These are phyloP conservation scores for Sceliomorpha sp. DNA, from an alignment of 2,888 invertebrate species.

Conservation along the genomic window DNA sequence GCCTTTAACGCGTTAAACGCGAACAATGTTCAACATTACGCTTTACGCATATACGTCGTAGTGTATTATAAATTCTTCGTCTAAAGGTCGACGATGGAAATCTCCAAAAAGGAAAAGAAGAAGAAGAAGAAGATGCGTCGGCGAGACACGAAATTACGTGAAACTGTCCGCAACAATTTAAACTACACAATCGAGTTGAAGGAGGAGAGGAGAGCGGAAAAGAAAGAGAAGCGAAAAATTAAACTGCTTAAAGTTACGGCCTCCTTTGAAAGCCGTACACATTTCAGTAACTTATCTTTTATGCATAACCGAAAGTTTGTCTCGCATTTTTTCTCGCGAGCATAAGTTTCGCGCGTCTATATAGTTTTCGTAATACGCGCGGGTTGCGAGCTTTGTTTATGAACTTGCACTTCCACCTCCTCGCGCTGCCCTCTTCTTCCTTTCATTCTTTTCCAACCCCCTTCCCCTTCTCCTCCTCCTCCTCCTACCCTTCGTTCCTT, in stretches of 20 bases:
- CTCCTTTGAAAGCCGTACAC: conserved; percentile 33
- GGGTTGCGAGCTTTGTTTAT: conserved; percentile 44
- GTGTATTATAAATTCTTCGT: too few relatives aligned
- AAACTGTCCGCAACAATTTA: conserved; percentile 4
- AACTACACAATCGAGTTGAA: conserved; percentile 15
- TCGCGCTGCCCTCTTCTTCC: conserved; percentile 3
- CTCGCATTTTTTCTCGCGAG: conserved; percentile 37
- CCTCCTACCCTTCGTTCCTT: conserved; percentile 11
- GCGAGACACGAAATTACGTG: too few relatives aligned
- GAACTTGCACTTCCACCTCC: conserved; percentile 22
- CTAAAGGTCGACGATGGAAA: too few relatives aligned
- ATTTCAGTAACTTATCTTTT: conserved; percentile 45
- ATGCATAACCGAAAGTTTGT: conserved; percentile 43
- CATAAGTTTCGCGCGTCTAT: conserved; percentile 39
- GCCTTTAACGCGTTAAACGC: too few relatives aligned
- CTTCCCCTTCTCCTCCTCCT: conserved; percentile 11
- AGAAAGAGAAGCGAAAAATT: conserved; percentile 19
- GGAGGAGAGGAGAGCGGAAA: not conserved
- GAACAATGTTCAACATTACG: too few relatives aligned
- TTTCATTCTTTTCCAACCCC: too few relatives aligned
- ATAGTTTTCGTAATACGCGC: conserved; percentile 39
- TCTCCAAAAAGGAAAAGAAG: too few relatives aligned
- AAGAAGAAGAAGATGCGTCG: too few relatives aligned
- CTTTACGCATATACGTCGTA: too few relatives aligned
- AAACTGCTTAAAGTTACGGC: conserved; percentile 37